A percentile compares a stretch with the other conserved stretches of the same genome.
phyloP scores from a whole-genome alignment of 2,113 vertebrate genomes.

The Sapajus apella region DNA sequence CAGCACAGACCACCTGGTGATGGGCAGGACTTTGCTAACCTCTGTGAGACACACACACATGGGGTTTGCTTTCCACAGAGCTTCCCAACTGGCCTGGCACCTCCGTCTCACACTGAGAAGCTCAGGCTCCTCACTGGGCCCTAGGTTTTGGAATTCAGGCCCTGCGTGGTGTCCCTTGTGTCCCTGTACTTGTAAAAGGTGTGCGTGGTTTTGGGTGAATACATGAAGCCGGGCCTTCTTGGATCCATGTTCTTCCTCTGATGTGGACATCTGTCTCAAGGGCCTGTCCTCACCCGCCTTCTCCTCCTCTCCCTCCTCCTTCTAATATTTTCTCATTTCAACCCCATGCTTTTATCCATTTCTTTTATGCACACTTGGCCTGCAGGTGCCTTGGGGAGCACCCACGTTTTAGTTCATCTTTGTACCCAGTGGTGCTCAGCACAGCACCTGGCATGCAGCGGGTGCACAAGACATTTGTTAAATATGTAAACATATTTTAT shows the following conservation, averaged over 20 bases:
- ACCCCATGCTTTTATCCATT: neutral
- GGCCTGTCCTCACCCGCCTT: neutral
- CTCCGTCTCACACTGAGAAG: neutral
- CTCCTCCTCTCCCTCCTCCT: neutral
- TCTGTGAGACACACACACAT: neutral
- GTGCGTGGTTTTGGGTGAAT: rapidly evolving
- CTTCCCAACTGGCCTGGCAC: neutral
- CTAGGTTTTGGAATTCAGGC: neutral
- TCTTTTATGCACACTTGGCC: neutral
- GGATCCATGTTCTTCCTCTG: neutral
- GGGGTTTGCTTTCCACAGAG: neutral
- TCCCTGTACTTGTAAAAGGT: rapidly evolving
- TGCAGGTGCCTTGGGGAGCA: neutral
- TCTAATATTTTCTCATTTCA: neutral
- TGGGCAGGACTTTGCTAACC: neutral
- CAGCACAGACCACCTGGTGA: neutral
- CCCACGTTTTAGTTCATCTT: neutral
- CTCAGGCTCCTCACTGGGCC: neutral
- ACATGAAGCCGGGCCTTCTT: neutral
- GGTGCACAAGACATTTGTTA: neutral
- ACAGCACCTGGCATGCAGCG: neutral
- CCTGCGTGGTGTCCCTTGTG: too few relatives aligned
- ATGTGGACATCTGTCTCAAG: neutral
- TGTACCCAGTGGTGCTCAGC: neutral
- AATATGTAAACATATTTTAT: neutral